phyloP scores from a whole-genome alignment of 1,140 invertebrate genomes.

The Capitella teleta region DNA sequence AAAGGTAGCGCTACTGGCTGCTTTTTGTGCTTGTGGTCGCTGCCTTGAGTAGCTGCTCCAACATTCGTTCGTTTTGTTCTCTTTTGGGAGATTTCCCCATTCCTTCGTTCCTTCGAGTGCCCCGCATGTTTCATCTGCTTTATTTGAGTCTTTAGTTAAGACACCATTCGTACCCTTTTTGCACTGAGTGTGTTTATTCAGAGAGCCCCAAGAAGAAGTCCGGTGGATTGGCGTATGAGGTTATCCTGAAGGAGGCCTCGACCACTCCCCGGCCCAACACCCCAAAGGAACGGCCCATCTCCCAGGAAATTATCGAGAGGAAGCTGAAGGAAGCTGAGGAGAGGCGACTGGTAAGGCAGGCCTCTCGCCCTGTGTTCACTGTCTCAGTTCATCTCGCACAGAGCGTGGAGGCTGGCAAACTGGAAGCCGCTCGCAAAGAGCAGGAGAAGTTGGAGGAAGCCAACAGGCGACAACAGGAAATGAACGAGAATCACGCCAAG shows the following conservation, averaged over 20 bases:
- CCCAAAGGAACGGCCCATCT: slow-evolving; percentile 48
- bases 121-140: no score
- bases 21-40: no score
- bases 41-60: no score
- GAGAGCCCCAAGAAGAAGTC: slow-evolving; percentile 20
- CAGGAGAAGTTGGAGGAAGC: slow-evolving; percentile 81
- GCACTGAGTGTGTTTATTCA: slow-evolving; percentile 8
- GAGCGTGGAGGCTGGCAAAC: slow-evolving; percentile 51
- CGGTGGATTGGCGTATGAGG: slow-evolving; percentile 82
- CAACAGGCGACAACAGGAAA: slow-evolving; percentile 76
- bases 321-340: slow-evolving; percentile 84
- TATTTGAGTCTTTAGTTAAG: no score
- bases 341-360: slow-evolving; percentile 61
- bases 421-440: slow-evolving; percentile 65
- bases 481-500: slow-evolving; percentile 67
- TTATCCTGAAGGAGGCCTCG: slow-evolving; percentile 74
- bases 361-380: no score
- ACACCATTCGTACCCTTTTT: no score
- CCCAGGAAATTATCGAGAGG: slow-evolving; percentile 73
- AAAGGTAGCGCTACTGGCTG: slow-evolving; percentile 18
- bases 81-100: no score
- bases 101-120: no score
- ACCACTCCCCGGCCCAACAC: slow-evolving; percentile 31
- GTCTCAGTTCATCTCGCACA: background rate
- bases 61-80: no score